Evolutionary conservation across 2,888 invertebrate genomes (phyloP).

Genomic region (Panzeria rudis): DNA sequence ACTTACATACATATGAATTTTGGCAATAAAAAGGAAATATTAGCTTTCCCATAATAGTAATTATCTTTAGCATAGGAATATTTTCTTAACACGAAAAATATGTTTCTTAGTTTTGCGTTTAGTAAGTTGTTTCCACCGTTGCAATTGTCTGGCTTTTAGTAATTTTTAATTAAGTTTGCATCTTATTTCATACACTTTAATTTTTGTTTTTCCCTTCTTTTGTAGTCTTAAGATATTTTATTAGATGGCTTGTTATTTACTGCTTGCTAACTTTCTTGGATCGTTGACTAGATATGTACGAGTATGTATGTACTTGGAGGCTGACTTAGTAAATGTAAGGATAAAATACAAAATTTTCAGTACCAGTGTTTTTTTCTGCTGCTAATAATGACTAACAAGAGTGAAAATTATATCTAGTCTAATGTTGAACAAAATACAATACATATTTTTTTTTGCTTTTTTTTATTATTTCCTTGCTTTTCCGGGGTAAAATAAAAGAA

Average conservation of each 20-base stretch:
- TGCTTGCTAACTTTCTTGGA: slow-evolving; percentile 23
- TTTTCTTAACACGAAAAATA: slow-evolving; percentile 21
- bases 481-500: neutral
- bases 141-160: slow-evolving; percentile 75
- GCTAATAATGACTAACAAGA: slow-evolving; percentile 14
- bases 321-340: slow-evolving; percentile 24
- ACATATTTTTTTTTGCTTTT: neutral
- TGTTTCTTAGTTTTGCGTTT: neutral
- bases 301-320: too few species aligned
- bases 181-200: slow-evolving; percentile 61
- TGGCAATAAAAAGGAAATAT: too few species aligned
- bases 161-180: slow-evolving; percentile 77
- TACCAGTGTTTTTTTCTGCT: neutral
- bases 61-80: slow-evolving; percentile 11
- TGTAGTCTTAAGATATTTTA: slow-evolving; percentile 19
- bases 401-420: slow-evolving; percentile 32
- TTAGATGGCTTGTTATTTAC: slow-evolving; percentile 2
- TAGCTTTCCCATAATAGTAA: too few species aligned
- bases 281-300: slow-evolving; percentile 12
- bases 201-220: slow-evolving; percentile 20
- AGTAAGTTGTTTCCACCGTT: slow-evolving; percentile 22
- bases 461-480: neutral
- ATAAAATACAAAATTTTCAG: slow-evolving; percentile 50
- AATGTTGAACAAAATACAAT: slow-evolving; percentile 1
- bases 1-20: too few species aligned